phyloP scores from a whole-genome alignment of 2,113 vertebrate genomes.

The Nettapus auritus region DNA sequence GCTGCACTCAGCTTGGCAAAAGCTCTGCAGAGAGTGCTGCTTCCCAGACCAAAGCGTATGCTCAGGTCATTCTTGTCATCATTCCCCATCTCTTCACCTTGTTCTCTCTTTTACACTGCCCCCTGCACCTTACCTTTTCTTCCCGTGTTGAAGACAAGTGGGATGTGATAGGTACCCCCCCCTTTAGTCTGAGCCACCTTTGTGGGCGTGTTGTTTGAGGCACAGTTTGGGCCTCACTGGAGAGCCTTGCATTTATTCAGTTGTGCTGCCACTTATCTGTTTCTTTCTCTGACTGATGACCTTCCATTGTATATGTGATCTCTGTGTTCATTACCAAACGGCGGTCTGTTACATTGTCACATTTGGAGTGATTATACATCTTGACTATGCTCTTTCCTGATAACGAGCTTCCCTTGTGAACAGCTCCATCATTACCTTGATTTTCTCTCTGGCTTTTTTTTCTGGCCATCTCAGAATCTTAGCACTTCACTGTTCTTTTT shows the following conservation, averaged over 20 bases:
- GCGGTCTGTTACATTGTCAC: neutral
- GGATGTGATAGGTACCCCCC: neutral
- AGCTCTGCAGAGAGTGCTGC: neutral
- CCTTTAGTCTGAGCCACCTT: neutral
- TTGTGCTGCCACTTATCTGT: neutral
- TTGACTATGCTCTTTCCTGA: neutral
- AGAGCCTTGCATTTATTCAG: neutral
- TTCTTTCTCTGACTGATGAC: neutral
- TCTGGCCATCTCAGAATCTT: neutral
- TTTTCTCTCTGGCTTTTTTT: neutral
- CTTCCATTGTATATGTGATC: neutral
- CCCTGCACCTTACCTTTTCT: neutral
- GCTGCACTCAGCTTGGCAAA: neutral
- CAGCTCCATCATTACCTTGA: neutral
- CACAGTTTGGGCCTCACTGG: neutral
- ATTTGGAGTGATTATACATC: neutral
- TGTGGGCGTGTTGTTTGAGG: neutral
- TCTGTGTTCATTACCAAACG: neutral
- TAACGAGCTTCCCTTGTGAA: neutral
- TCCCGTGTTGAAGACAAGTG: neutral
- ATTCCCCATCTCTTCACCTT: neutral
- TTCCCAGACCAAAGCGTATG: fast-evolving
- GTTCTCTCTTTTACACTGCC: neutral
- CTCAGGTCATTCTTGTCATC: neutral
- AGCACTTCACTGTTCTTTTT: neutral